Conservation (phyloP, 2,113 vertebrate genomes). For the Cnemophilus loriae region DNA sequence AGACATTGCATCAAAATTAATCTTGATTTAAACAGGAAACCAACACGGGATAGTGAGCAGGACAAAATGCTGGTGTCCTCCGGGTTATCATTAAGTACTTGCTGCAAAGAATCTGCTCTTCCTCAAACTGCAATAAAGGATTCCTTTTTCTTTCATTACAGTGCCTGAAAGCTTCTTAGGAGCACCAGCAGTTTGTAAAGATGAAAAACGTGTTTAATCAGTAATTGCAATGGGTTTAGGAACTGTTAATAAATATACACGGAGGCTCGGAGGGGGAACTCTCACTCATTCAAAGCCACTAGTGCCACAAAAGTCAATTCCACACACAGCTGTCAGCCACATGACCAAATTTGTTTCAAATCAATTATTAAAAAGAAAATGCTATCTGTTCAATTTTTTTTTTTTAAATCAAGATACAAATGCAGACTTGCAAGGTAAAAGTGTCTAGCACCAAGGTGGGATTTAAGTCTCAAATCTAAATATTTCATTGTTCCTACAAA, state of each 20-base stretch:
- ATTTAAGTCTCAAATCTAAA: conserved; percentile 1
- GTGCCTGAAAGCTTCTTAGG: conserved; percentile 62
- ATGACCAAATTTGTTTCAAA: not conserved
- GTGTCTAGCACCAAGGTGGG: not conserved
- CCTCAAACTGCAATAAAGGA: conserved; percentile 45
- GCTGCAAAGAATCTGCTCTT: conserved; percentile 2
- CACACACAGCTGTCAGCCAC: not conserved
- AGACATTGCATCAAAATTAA: not conserved
- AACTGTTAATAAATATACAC: conserved; percentile 55
- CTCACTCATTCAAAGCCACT: not conserved
- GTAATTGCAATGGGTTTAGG: conserved; percentile 58
- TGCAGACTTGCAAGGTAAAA: not conserved
- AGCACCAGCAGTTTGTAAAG: conserved; percentile 46
- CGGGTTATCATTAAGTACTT: conserved; percentile 14
- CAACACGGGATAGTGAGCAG: not conserved
- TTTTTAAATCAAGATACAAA: not conserved
- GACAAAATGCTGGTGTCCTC: not conserved
- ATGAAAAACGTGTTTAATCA: conserved; percentile 47
- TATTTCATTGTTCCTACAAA: not conserved
- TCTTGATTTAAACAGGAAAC: conserved; percentile 31
- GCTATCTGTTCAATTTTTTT: not conserved
- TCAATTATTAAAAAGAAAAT: not conserved
- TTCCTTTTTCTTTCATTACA: conserved; percentile 51
- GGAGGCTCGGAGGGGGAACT: not conserved
- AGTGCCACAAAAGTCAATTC: not conserved